Evolutionary conservation across 2,113 vertebrate species (phyloP).

Genomic region (Beaufortia kweichowensis): DNA sequence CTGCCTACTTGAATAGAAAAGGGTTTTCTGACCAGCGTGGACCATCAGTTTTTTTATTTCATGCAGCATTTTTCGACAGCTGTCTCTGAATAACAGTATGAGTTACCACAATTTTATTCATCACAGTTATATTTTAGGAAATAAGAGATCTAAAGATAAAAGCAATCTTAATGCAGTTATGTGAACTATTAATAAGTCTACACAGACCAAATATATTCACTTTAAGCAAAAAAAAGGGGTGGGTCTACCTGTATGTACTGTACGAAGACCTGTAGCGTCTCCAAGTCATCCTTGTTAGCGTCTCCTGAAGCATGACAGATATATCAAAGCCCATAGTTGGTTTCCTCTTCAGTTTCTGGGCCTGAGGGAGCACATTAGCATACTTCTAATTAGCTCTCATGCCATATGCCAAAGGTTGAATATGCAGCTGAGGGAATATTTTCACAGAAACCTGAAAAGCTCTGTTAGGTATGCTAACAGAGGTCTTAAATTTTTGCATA

Average conservation of each 20-base stretch:
- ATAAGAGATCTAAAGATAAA: too few relatives aligned
- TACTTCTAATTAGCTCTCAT: slow-evolving; percentile 46
- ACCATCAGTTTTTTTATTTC: too few relatives aligned
- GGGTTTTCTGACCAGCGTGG: too few relatives aligned
- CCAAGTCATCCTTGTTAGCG: slow-evolving; percentile 38
- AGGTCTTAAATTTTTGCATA: slow-evolving; percentile 4
- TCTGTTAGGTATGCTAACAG: slow-evolving; percentile 10
- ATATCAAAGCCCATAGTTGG: slow-evolving; percentile 41
- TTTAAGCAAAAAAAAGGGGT: not conserved
- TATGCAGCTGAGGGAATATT: slow-evolving; percentile 29
- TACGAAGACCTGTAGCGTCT: slow-evolving; percentile 26
- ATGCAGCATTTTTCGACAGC: too few relatives aligned
- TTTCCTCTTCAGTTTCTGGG: slow-evolving; percentile 38
- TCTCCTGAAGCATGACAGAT: slow-evolving; percentile 37
- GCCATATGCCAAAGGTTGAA: slow-evolving; percentile 43
- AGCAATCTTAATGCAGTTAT: not conserved
- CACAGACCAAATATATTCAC: not conserved
- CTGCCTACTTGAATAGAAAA: too few relatives aligned
- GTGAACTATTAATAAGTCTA: not conserved
- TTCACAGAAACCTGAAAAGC: slow-evolving; percentile 34
- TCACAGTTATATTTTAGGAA: too few relatives aligned
- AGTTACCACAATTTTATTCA: too few relatives aligned
- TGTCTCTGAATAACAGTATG: not conserved
- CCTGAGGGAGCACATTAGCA: slow-evolving; percentile 44
- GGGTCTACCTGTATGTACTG: not conserved